Percentiles rank a stretch among this genome's conserved stretches.
Conservation (phyloP, 2,113 vertebrate genomes). For the Arvicanthis niloticus region DNA sequence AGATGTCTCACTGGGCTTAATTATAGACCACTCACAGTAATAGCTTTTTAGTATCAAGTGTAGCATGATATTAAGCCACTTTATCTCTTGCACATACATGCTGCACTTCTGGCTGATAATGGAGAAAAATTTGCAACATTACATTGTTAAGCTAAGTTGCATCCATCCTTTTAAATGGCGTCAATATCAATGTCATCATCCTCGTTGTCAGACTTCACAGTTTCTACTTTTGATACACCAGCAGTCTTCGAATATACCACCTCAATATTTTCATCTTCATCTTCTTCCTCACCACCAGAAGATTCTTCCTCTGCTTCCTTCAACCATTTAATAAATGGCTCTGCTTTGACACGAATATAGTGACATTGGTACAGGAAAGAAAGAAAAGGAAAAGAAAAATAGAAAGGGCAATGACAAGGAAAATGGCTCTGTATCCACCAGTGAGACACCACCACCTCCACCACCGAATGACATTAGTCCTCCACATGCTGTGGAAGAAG, state of each 20-base stretch:
- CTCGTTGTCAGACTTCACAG: slow-evolving; percentile 93
- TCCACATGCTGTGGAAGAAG: too few relatives aligned
- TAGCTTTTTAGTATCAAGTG: slow-evolving; percentile 88
- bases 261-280: slow-evolving; percentile 95
- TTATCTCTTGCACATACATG: slow-evolving; percentile 88
- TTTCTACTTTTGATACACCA: slow-evolving; percentile 96
- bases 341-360: too few relatives aligned
- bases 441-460: too few relatives aligned
- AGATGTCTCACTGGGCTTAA: too few relatives aligned
- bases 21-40: too few relatives aligned
- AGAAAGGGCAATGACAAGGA: too few relatives aligned
- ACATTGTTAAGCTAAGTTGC: slow-evolving; percentile 84
- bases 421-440: too few relatives aligned
- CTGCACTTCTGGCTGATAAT: slow-evolving; percentile 88
- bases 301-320: slow-evolving; percentile 99
- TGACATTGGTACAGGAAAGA: too few relatives aligned
- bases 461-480: too few relatives aligned
- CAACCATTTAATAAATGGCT: slow-evolving; percentile 98
- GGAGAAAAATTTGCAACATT: slow-evolving; percentile 83
- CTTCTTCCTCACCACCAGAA: slow-evolving; percentile 95
- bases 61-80: slow-evolving; percentile 88
- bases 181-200: slow-evolving; percentile 99
- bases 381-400: too few relatives aligned
- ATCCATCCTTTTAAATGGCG: slow-evolving; percentile 92
- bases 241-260: slow-evolving; percentile 97